Evolutionary conservation across 2,888 invertebrate species (phyloP).

Genomic region (Napeogenes inachia): DNA sequence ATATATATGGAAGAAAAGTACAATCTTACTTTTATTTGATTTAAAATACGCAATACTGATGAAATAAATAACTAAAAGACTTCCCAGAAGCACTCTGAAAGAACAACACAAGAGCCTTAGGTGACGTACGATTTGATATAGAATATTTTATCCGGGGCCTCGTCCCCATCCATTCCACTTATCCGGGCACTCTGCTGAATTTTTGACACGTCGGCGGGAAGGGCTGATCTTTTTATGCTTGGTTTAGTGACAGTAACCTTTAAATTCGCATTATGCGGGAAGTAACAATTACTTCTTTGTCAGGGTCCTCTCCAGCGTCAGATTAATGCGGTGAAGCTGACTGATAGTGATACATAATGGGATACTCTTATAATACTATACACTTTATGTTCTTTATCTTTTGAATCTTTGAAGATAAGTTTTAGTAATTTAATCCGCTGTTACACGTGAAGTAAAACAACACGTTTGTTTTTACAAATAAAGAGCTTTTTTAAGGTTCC

Average conservation of each 20-base stretch:
- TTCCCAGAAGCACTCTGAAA: constrained; percentile 67
- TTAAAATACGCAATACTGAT: constrained; percentile 43
- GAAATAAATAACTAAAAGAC: constrained; percentile 74
- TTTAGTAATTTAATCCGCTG: too few relatives aligned
- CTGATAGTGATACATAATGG: constrained; percentile 36
- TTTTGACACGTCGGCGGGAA: constrained; percentile 70
- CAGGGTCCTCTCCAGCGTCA: constrained; percentile 29
- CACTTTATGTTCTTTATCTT: too few relatives aligned
- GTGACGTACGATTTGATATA: constrained; percentile 76
- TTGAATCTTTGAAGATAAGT: too few relatives aligned
- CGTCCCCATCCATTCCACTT: constrained; percentile 75
- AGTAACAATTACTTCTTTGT: constrained; percentile 43
- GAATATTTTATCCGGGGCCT: constrained; percentile 72
- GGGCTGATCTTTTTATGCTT: constrained; percentile 65
- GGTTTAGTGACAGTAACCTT: constrained; percentile 66
- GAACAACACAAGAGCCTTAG: constrained; percentile 64
- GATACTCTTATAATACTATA: too few relatives aligned
- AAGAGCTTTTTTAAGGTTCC: too few relatives aligned
- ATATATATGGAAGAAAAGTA: too few relatives aligned
- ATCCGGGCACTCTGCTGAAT: constrained; percentile 72
- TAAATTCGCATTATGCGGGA: constrained; percentile 63
- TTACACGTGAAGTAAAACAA: too few relatives aligned
- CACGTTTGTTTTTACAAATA: too few relatives aligned
- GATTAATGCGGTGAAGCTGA: constrained; percentile 34
- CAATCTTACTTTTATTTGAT: too few relatives aligned